Percentiles rank a stretch among this genome's conserved stretches.
phyloP scores from a whole-genome alignment of 1,140 invertebrate genomes.

The Latrodectus geometricus region DNA sequence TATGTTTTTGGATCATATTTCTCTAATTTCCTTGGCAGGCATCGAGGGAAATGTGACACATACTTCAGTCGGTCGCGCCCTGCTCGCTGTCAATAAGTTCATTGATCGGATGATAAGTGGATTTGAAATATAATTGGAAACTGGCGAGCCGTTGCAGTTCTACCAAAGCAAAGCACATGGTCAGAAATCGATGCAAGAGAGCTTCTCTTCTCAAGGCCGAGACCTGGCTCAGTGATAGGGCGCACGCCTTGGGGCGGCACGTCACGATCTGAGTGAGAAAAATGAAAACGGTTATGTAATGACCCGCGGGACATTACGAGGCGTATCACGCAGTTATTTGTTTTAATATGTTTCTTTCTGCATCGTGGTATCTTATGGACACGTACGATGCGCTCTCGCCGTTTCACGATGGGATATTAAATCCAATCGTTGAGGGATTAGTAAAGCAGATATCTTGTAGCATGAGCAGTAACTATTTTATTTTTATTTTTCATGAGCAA shows the following conservation, averaged over 20 bases:
- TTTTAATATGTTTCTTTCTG: constrained; percentile 3
- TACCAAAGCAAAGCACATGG: constrained; percentile 5
- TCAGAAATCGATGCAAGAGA: constrained; percentile 7
- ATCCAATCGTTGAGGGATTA: neutral
- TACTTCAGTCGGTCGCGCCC: neutral
- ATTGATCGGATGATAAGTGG: constrained; percentile 31
- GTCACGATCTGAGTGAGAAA: constrained; percentile 9
- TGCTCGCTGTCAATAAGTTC: neutral
- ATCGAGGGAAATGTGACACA: neutral
- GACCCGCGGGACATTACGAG: constrained; percentile 6
- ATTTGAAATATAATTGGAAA: constrained; percentile 41
- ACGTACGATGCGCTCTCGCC: neutral
- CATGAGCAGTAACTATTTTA: no score
- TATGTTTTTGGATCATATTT: no score
- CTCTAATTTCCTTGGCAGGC: no score
- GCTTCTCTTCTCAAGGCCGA: constrained; percentile 9
- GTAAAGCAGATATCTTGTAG: neutral
- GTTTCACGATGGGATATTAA: neutral
- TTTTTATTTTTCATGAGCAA: no score
- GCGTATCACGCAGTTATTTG: constrained; percentile 29
- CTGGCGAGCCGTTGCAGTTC: constrained; percentile 4
- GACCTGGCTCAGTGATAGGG: neutral
- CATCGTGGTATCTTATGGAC: neutral
- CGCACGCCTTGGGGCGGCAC: constrained; percentile 10
- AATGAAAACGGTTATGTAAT: constrained; percentile 35